A percentile compares a stretch with the other conserved stretches of the same genome.
Evolutionary conservation across 2,113 vertebrate species (phyloP).

Genomic region (Calonectris borealis): DNA sequence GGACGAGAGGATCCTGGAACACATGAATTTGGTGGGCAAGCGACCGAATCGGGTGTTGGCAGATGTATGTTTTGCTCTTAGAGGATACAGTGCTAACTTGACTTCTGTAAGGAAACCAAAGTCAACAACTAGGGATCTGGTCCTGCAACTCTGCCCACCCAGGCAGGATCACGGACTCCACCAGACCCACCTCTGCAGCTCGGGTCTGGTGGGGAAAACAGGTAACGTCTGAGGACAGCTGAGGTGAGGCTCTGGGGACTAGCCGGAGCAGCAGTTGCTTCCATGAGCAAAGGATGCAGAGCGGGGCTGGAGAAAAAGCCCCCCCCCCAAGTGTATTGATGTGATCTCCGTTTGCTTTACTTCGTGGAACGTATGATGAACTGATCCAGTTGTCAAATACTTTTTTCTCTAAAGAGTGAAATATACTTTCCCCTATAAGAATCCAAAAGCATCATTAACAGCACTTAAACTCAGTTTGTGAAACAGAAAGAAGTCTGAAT

Average conservation of each 20-base stretch:
- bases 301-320: background rate
- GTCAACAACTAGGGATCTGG: background rate
- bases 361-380: constrained; percentile 34
- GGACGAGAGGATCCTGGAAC: constrained; percentile 25
- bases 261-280: constrained; percentile 43
- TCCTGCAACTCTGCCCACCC: background rate
- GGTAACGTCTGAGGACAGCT: background rate
- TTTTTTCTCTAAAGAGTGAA: constrained; percentile 61
- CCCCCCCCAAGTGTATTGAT: background rate
- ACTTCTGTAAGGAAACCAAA: constrained; percentile 42
- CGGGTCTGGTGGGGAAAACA: constrained; percentile 13
- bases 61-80: constrained; percentile 28
- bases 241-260: constrained; percentile 40
- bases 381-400: constrained; percentile 57
- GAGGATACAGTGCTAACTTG: constrained; percentile 36
- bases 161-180: background rate
- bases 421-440: constrained; percentile 63
- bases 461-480: constrained; percentile 68
- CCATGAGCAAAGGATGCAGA: constrained; percentile 34
- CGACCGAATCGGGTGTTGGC: background rate
- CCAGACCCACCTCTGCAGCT: background rate
- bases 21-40: background rate
- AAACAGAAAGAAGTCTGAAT: constrained; percentile 72
- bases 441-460: constrained; percentile 67
- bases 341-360: constrained; percentile 8